phyloP scores from a whole-genome alignment of 2,888 invertebrate species.

The Lacanobia wlatinum region DNA sequence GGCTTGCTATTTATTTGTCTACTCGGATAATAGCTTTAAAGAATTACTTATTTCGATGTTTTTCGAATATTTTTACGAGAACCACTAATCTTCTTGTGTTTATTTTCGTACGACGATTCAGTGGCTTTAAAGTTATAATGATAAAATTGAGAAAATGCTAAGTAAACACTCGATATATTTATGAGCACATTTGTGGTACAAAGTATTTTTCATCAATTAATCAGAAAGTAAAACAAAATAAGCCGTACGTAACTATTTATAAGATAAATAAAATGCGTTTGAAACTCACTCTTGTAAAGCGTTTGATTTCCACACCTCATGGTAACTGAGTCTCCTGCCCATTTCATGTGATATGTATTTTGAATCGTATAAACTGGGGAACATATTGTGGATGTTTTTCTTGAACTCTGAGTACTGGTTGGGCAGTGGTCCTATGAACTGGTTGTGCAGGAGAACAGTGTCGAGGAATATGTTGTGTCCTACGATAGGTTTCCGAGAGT shows the following conservation, averaged over 20 bases:
- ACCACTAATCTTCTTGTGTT: slow-evolving; percentile 52
- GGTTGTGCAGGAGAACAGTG: slow-evolving; percentile 92
- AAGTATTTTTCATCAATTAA: slow-evolving; percentile 48
- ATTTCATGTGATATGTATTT: slow-evolving; percentile 92
- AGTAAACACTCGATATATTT: slow-evolving; percentile 46
- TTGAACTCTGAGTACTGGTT: slow-evolving; percentile 92
- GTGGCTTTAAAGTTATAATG: slow-evolving; percentile 57
- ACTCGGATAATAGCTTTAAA: slow-evolving; percentile 33
- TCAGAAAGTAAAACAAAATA: slow-evolving; percentile 45
- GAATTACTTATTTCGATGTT: slow-evolving; percentile 52
- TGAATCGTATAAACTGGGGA: slow-evolving; percentile 94
- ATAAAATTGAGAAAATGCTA: slow-evolving; percentile 48
- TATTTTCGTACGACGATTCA: slow-evolving; percentile 56
- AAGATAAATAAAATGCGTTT: slow-evolving; percentile 16
- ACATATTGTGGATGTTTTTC: slow-evolving; percentile 90
- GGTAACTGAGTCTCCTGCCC: slow-evolving; percentile 80
- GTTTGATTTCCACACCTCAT: slow-evolving; percentile 89
- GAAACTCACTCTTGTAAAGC: slow-evolving; percentile 86
- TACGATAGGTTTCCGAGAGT: slow-evolving; percentile 92
- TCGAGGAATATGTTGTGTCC: slow-evolving; percentile 95
- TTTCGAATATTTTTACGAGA: slow-evolving; percentile 54
- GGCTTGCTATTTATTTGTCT: slow-evolving; percentile 44
- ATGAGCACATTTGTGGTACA: slow-evolving; percentile 40
- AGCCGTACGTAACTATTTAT: slow-evolving; percentile 39
- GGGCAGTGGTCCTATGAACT: slow-evolving; percentile 93